Percentiles rank a stretch among this genome's conserved stretches.
These are phyloP conservation scores for Odontocolon sp. DNA, from an alignment of 2,888 invertebrate species.

Conservation along the genomic window DNA sequence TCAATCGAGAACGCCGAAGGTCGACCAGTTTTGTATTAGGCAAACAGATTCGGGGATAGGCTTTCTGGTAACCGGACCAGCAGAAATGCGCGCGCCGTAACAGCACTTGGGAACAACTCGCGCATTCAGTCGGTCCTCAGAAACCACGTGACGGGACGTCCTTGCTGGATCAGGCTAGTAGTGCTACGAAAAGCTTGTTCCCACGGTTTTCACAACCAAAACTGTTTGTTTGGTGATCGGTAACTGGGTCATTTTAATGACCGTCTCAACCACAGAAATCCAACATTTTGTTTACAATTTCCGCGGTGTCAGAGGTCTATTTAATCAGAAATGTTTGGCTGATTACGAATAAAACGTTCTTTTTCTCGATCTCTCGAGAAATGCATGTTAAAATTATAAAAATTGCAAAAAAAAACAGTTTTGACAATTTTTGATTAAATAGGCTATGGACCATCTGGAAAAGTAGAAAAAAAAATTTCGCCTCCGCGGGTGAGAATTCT, in stretches of 20 bases:
- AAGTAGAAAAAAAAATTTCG: too few species aligned
- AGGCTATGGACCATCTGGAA: too few species aligned
- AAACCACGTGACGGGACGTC: conserved; percentile 79
- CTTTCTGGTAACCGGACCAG: conserved; percentile 13
- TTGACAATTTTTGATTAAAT: too few species aligned
- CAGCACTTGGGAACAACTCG: conserved; percentile 13
- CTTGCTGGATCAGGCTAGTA: conserved; percentile 79
- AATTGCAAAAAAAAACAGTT: too few species aligned
- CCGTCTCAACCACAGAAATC: too few species aligned
- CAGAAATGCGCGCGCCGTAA: neutral
- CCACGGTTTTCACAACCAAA: conserved; percentile 59
- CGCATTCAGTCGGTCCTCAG: conserved; percentile 26
- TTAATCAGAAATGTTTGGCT: too few species aligned
- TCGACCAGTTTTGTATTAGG: conserved; percentile 80
- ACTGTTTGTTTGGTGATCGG: conserved; percentile 12
- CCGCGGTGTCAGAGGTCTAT: too few species aligned
- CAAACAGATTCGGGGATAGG: conserved; percentile 77
- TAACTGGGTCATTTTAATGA: neutral
- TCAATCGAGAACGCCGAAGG: conserved; percentile 80
- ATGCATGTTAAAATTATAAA: too few species aligned
- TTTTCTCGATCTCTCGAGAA: too few species aligned
- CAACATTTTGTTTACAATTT: too few species aligned
- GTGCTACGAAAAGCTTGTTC: conserved; percentile 68
- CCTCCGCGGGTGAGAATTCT: too few species aligned
- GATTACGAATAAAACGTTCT: too few species aligned